A percentile compares a stretch with the other conserved stretches of the same genome.
phyloP scores from a whole-genome alignment of 2,888 invertebrate species.

The Clepsis dumicolana region DNA sequence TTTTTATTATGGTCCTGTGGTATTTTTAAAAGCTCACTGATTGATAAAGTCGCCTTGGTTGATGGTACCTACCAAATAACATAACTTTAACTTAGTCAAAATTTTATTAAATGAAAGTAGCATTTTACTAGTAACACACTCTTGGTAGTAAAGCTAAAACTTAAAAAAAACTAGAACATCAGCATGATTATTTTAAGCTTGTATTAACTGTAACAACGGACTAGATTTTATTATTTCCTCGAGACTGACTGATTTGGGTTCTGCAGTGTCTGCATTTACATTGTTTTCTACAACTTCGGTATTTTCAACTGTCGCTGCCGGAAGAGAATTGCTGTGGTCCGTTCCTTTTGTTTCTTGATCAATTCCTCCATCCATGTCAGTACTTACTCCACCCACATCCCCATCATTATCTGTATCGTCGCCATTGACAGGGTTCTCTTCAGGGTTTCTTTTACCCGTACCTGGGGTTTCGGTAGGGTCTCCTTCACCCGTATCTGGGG shows the following conservation, averaged over 20 bases:
- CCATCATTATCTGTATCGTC: background rate
- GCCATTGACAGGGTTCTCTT: background rate
- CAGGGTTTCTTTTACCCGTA: background rate
- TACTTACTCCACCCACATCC: background rate
- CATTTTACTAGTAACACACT: background rate
- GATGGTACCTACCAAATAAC: no score
- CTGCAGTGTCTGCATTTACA: background rate
- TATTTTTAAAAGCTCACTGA: no score
- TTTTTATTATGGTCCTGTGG: no score
- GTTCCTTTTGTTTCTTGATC: background rate
- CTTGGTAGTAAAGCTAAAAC: background rate
- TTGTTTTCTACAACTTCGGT: background rate
- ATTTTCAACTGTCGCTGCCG: background rate
- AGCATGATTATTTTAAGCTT: constrained; percentile 7
- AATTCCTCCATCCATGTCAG: background rate
- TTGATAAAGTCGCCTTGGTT: no score
- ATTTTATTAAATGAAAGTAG: no score
- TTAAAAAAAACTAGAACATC: constrained; percentile 3
- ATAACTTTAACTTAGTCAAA: no score
- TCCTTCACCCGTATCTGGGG: background rate
- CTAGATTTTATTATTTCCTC: constrained; percentile 11
- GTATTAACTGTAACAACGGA: constrained; percentile 22
- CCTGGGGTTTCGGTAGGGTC: background rate
- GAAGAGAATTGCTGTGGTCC: background rate
- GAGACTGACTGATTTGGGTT: constrained; percentile 1